Evolutionary conservation across 2,888 invertebrate species (phyloP).

Genomic region (Nemotelus pantherinus): DNA sequence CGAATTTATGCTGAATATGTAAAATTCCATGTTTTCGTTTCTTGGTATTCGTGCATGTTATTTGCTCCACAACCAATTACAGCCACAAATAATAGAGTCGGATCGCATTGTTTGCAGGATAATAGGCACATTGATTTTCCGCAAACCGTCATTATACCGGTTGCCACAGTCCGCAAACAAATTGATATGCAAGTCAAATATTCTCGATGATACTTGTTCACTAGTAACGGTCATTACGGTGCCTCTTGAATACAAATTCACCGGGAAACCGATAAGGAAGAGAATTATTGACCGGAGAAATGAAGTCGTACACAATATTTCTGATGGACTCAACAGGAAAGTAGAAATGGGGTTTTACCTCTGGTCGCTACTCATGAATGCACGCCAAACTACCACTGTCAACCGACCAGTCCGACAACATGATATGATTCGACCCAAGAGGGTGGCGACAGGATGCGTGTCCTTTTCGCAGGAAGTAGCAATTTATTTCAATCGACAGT

Average conservation of each 20-base stretch:
- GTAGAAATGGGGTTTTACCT: too few species aligned
- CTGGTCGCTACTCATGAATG: too few species aligned
- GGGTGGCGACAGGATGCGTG: neutral
- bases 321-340: too few species aligned
- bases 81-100: too few species aligned
- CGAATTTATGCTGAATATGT: too few species aligned
- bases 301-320: neutral
- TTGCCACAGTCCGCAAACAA: too few species aligned
- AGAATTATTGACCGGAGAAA: neutral
- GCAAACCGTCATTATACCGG: too few species aligned
- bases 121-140: too few species aligned
- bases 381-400: neutral
- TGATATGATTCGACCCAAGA: neutral
- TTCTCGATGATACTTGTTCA: conserved; percentile 15
- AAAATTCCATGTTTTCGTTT: too few species aligned
- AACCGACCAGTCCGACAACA: neutral
- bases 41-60: too few species aligned
- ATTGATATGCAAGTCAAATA: conserved; percentile 8
- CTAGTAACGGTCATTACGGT: neutral
- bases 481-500: conserved; percentile 11
- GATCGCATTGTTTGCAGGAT: too few species aligned
- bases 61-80: too few species aligned
- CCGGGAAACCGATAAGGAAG: neutral
- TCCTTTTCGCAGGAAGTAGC: neutral
- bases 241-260: neutral